Conservation (phyloP, 92 coral and sea anemone species). For the Ricordea florida region DNA sequence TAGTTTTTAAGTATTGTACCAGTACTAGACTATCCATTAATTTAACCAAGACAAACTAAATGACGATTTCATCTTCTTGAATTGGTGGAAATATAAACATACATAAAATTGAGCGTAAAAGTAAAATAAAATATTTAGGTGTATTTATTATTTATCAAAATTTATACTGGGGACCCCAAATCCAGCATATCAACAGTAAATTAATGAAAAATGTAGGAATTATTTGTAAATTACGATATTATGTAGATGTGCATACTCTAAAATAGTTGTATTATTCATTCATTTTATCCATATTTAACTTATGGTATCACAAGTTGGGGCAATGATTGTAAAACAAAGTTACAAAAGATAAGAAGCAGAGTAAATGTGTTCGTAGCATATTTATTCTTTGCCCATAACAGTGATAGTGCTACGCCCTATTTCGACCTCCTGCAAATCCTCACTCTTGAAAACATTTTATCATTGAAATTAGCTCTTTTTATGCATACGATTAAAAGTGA, state of each 20-base stretch:
- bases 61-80: constrained; percentile 22
- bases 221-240: constrained; percentile 14
- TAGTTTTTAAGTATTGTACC: constrained; percentile 3
- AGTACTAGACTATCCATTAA: constrained; percentile 28
- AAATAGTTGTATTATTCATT: constrained; percentile 37
- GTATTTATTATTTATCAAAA: constrained; percentile 30
- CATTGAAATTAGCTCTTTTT: constrained; percentile 23
- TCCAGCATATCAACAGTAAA: constrained; percentile 3
- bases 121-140: constrained; percentile 33
- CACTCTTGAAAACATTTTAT: constrained; percentile 28
- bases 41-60: constrained; percentile 32
- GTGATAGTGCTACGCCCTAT: constrained; percentile 19
- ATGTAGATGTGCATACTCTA: background rate
- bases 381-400: constrained; percentile 34
- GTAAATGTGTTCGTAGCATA: constrained; percentile 43
- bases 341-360: constrained; percentile 1
- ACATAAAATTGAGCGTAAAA: background rate
- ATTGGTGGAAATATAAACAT: background rate
- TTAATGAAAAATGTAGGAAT: constrained; percentile 33
- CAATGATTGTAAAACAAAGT: background rate
- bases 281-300: constrained; percentile 24
- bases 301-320: constrained; percentile 54
- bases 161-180: constrained; percentile 28
- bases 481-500: constrained; percentile 19
- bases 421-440: constrained; percentile 28